Percentiles rank a stretch among this genome's conserved stretches.
Conservation (phyloP, 2,888 invertebrate genomes). For the Lasioglossum leucozonium region DNA sequence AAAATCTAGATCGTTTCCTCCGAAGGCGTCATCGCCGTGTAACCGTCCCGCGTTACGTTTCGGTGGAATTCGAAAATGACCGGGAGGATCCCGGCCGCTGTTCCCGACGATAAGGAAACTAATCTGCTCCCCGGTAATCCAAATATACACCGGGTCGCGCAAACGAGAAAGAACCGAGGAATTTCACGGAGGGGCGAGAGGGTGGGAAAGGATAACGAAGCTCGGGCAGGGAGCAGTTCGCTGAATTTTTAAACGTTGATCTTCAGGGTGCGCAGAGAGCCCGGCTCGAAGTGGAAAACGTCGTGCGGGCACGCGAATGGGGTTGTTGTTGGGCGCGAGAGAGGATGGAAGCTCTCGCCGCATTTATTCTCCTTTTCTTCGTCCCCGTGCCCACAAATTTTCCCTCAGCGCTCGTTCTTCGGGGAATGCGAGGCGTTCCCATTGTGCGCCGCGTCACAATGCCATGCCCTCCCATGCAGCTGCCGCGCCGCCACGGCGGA, state of each 20-base stretch:
- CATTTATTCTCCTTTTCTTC: conserved; percentile 67
- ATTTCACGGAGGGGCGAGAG: background rate
- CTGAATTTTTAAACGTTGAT: conserved; percentile 64
- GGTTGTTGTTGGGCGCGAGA: conserved; percentile 42
- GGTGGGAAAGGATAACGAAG: conserved; percentile 24
- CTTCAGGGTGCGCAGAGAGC: conserved; percentile 34
- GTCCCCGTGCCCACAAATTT: conserved; percentile 47
- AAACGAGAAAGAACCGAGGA: conserved; percentile 24
- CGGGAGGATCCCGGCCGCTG: conserved; percentile 16
- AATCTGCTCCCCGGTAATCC: conserved; percentile 39
- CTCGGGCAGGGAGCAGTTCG: conserved; percentile 11
- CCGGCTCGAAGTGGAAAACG: conserved; percentile 32
- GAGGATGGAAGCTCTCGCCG: conserved; percentile 49
- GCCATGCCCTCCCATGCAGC: conserved; percentile 76
- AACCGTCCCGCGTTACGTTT: conserved; percentile 32
- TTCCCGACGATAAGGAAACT: conserved; percentile 49
- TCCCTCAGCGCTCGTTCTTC: conserved; percentile 42
- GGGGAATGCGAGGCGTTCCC: conserved; percentile 77
- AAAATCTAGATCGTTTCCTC: conserved; percentile 36
- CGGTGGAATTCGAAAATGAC: background rate
- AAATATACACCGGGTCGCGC: conserved; percentile 16
- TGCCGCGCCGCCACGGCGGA: conserved; percentile 78
- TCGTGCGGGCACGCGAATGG: conserved; percentile 48
- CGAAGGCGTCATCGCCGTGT: background rate
- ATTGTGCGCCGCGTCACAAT: conserved; percentile 74